phyloP scores from a whole-genome alignment of 2,888 invertebrate genomes.

The Ormyrus thymus region DNA sequence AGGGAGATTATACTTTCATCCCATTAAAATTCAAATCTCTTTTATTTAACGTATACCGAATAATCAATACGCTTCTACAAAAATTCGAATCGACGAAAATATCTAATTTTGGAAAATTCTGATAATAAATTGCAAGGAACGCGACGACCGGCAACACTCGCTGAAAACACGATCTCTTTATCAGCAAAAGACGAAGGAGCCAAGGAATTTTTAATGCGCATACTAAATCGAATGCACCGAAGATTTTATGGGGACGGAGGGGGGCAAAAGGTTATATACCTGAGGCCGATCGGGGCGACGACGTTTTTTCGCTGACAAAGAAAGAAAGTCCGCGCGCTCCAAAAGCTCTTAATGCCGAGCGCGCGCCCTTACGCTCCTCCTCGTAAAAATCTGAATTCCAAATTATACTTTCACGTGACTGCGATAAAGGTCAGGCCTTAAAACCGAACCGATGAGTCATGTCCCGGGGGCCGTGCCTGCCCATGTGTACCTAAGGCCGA shows the following conservation, averaged over 20 bases:
- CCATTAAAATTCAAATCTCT: too few species aligned
- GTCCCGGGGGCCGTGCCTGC: background rate
- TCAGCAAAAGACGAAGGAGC: background rate
- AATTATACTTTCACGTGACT: constrained; percentile 54
- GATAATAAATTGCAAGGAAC: too few species aligned
- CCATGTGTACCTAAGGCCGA: background rate
- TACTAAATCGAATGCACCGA: background rate
- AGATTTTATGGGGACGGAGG: background rate
- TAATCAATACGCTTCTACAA: too few species aligned
- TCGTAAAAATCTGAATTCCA: constrained; percentile 56
- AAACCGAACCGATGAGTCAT: constrained; percentile 41
- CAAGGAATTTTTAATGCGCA: constrained; percentile 5
- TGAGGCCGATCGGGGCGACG: background rate
- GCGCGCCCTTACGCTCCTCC: background rate
- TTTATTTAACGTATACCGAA: too few species aligned
- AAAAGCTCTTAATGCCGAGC: background rate
- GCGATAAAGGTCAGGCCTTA: constrained; percentile 38
- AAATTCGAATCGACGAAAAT: too few species aligned
- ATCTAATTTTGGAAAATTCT: too few species aligned
- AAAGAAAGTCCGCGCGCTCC: constrained; percentile 11
- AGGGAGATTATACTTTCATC: too few species aligned
- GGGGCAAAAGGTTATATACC: background rate
- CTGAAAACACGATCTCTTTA: background rate
- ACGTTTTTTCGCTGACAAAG: constrained; percentile 33
- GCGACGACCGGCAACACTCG: too few species aligned